Base-by-base conservation (phyloP, 2,888 invertebrate genomes). In the Cylloceria caligata region DNA sequence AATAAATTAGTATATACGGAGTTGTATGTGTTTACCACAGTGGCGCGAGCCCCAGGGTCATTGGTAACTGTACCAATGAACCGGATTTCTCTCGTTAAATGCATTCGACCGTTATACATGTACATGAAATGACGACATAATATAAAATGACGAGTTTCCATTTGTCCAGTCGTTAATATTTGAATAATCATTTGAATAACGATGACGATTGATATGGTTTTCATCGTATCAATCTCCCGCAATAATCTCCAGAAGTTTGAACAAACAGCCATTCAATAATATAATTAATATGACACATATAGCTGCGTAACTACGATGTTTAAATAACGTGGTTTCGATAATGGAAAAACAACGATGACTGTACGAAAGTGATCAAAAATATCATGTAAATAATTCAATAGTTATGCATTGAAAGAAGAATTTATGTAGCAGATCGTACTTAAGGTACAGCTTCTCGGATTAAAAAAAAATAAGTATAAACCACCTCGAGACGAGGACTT, bases 81-180 rank as follows among this genome's bases (percentile, higher is more conserved):
- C 16, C 71, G 47, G 45, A 49, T 65, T 47, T 65, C 45, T 45
- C 62, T 68, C 75, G 69, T 67, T 71, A 76, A 67, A 55, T 60
- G 39, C 57, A 49, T 76, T 80, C 76, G 67, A 55, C 60, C 52
- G 57, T 65, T 67, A 60, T 16, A 57, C 16, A 19, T 52, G 7
- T 16, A 57, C 16, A 19, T 52, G 7, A 16, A 34, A 16, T 34
- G 57, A 57, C 76, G 67, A 62, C 65, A 49, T 52, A 71, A n/a
- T n/a, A 71, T 75, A 71, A 65, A 75, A 80, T 76, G 67, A 42
- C 55, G 27, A 65, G 21, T 60, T 76, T 47, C 65, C 64, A 55
- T 16, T 7, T 36, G 34, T 7, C 60, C 19, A 21, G 57, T 36
- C 19, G 39, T 7, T 21, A 4, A 16, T 7, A 27, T 62, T 39